These are phyloP conservation scores for Parnassius smintheus DNA, from an alignment of 2,888 invertebrate species.

Conservation along the genomic window DNA sequence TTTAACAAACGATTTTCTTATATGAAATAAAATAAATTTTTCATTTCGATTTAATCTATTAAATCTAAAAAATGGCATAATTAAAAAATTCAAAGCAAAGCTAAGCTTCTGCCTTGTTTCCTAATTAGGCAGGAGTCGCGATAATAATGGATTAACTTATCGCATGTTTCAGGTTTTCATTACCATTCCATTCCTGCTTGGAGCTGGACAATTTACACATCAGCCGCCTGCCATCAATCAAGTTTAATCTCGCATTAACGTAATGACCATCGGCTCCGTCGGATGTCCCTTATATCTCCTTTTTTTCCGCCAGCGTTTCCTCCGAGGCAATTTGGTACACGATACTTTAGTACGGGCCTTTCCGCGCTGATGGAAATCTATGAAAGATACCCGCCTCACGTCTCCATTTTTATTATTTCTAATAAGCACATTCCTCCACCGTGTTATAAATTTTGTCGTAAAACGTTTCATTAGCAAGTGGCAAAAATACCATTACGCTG, in stretches of 20 bases:
- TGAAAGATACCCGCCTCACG: constrained; percentile 62
- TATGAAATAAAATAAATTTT: no score
- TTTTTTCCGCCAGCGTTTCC: constrained; percentile 50
- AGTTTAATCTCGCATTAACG: constrained; percentile 80
- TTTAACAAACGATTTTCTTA: no score
- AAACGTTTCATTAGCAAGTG: not conserved
- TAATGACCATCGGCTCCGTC: constrained; percentile 74
- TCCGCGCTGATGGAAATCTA: constrained; percentile 74
- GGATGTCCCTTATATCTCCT: constrained; percentile 77
- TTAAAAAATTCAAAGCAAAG: not conserved
- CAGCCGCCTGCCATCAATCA: constrained; percentile 69
- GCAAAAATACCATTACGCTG: constrained; percentile 12
- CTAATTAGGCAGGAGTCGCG: constrained; percentile 12
- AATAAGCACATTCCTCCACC: constrained; percentile 26
- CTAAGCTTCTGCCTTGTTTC: not conserved
- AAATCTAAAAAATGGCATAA: no score
- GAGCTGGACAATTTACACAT: constrained; percentile 50
- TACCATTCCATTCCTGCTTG: constrained; percentile 14
- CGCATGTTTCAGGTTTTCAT: constrained; percentile 12
- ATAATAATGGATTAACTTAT: constrained; percentile 12
- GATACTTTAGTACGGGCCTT: constrained; percentile 64
- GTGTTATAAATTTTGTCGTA: constrained; percentile 16
- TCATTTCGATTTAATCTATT: no score
- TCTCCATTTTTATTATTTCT: constrained; percentile 36
- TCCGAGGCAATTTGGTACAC: constrained; percentile 62